Evolutionary conservation across 2,113 vertebrate genomes (phyloP).

Genomic region (Carassius carassius): DNA sequence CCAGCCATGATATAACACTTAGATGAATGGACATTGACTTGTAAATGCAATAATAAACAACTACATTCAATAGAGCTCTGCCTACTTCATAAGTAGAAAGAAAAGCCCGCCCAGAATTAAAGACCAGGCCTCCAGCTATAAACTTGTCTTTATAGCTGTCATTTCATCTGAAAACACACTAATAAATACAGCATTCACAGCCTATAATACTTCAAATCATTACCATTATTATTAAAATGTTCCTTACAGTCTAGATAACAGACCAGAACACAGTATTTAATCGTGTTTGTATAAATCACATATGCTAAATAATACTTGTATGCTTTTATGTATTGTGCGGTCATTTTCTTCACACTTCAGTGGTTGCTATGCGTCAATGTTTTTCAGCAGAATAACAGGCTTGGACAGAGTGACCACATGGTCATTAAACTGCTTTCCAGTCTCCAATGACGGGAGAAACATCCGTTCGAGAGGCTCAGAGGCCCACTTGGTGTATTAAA

Average conservation of each 20-base stretch:
- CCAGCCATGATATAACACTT: neutral
- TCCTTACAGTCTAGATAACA: neutral
- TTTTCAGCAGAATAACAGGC: constrained; percentile 11
- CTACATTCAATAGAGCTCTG: neutral
- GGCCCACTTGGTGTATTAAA: neutral
- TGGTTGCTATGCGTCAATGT: constrained; percentile 3
- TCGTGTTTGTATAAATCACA: neutral
- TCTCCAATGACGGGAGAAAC: neutral
- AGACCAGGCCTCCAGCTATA: neutral
- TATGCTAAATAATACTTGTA: neutral
- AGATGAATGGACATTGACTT: neutral
- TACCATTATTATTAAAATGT: neutral
- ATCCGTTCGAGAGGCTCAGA: neutral
- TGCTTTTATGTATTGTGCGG: neutral
- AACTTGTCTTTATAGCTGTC: constrained; percentile 2
- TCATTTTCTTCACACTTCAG: neutral
- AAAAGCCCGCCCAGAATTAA: neutral
- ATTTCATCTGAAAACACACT: neutral
- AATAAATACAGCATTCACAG: neutral
- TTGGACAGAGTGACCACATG: neutral
- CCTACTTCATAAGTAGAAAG: neutral
- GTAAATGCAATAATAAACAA: neutral
- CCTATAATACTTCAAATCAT: neutral
- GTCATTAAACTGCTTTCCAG: neutral
- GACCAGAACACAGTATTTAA: neutral